phyloP scores from a whole-genome alignment of 2,888 invertebrate genomes.

The Aphodius granarius region DNA sequence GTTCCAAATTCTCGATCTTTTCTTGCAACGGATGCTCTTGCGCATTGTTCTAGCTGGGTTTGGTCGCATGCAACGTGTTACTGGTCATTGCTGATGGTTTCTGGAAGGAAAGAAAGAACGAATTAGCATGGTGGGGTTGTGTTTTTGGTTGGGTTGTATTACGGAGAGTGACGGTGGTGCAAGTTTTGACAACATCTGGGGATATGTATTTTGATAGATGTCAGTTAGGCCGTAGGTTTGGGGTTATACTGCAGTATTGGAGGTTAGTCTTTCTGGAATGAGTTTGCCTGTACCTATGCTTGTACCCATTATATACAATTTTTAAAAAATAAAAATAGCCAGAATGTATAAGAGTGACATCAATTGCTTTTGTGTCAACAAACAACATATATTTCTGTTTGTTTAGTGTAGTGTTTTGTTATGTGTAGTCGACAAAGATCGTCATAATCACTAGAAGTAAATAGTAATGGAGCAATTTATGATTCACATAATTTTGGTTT shows the following conservation, averaged over 20 bases:
- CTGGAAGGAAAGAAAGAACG: neutral
- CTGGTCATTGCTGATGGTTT: neutral
- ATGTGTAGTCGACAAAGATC: neutral
- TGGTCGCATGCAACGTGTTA: neutral
- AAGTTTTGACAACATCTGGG: neutral
- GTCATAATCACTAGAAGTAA: neutral
- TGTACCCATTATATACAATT: neutral
- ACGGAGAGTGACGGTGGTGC: too few species aligned
- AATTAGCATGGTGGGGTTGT: neutral
- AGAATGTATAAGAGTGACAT: neutral
- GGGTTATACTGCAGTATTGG: neutral
- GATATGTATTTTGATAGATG: neutral
- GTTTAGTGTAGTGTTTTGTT: neutral
- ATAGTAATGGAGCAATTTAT: too few species aligned
- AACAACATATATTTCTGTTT: neutral
- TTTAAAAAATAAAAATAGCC: neutral
- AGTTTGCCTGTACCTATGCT: too few species aligned
- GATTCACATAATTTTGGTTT: too few species aligned
- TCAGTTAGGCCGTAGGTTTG: too few species aligned
- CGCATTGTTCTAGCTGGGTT: neutral
- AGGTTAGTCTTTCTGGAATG: neutral
- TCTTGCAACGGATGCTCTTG: constrained; percentile 14
- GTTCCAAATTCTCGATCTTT: constrained; percentile 18
- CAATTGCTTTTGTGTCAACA: neutral
- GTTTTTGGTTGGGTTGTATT: neutral